Percentiles rank a stretch among this genome's conserved stretches.
Conservation (phyloP, 2,888 invertebrate genomes). For the Margaritifera margaritifera region DNA sequence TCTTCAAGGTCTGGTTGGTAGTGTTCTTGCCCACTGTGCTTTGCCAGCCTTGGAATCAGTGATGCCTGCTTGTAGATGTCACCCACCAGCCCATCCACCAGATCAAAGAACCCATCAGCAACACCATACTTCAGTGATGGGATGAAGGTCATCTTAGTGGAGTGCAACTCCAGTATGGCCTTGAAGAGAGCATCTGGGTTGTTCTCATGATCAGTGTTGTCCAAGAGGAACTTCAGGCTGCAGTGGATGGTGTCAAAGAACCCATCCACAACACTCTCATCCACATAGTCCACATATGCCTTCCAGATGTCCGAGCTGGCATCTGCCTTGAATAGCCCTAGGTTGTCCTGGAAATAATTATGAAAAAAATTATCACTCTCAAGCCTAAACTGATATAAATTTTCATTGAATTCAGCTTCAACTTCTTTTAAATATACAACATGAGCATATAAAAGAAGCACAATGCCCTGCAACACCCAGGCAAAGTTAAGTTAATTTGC, state of each 20-base stretch:
- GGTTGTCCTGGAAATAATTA: slow-evolving; percentile 78
- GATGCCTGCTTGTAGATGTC: slow-evolving; percentile 89
- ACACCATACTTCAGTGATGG: slow-evolving; percentile 86
- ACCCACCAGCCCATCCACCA: slow-evolving; percentile 84
- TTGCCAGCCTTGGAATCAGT: slow-evolving; percentile 82
- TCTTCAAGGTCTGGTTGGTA: slow-evolving; percentile 82
- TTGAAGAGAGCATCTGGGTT: slow-evolving; percentile 87
- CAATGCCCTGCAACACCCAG: too few species aligned
- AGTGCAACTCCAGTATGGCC: slow-evolving; percentile 85
- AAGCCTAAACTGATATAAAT: too few species aligned
- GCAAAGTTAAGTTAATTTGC: too few species aligned
- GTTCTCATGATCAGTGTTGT: slow-evolving; percentile 88
- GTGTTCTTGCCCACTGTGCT: slow-evolving; percentile 73
- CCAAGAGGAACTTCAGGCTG: slow-evolving; percentile 90
- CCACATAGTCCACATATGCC: slow-evolving; percentile 89
- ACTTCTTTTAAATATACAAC: too few species aligned
- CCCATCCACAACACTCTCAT: slow-evolving; percentile 87
- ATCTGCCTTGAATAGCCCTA: slow-evolving; percentile 84
- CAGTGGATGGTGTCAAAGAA: slow-evolving; percentile 80
- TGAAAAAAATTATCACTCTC: too few species aligned
- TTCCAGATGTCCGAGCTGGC: slow-evolving; percentile 83
- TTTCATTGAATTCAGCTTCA: too few species aligned
- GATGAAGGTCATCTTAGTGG: slow-evolving; percentile 87
- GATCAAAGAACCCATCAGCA: slow-evolving; percentile 84
- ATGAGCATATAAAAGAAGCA: too few species aligned